Evolutionary conservation across 2,797 vertebrate species (phyloP).

Genomic region (Paramormyrops hopkinsi): DNA sequence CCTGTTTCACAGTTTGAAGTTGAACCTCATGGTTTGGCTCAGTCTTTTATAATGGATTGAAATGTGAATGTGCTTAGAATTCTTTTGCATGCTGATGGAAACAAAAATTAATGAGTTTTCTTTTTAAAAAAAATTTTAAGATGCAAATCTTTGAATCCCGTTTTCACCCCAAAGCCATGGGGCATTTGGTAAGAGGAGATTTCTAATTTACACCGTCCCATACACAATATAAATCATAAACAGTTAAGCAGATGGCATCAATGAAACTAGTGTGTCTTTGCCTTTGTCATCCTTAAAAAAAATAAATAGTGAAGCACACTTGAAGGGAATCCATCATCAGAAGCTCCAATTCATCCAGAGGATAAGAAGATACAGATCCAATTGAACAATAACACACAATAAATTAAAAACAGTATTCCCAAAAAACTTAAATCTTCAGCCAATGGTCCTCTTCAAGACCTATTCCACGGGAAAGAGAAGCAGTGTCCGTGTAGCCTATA

Average conservation of each 20-base stretch:
- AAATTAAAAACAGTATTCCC: conserved; percentile 38
- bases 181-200: background rate
- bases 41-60: conserved; percentile 57
- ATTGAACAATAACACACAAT: conserved; percentile 38
- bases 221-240: conserved; percentile 15
- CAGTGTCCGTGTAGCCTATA: background rate
- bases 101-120: conserved; percentile 43
- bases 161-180: background rate
- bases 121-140: conserved; percentile 13
- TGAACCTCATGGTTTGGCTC: conserved; percentile 53
- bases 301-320: background rate
- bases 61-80: conserved; percentile 68
- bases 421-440: conserved; percentile 37
- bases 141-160: background rate
- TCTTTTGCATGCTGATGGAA: conserved; percentile 70
- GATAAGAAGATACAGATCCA: conserved; percentile 35
- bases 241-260: conserved; percentile 36
- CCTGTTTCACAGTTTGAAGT: conserved; percentile 50
- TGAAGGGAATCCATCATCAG: conserved; percentile 38
- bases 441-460: conserved; percentile 36
- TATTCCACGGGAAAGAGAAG: conserved; percentile 32
- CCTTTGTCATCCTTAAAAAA: background rate
- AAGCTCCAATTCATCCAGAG: conserved; percentile 36
- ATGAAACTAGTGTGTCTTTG: conserved; percentile 35
- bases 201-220: conserved; percentile 30